These are phyloP conservation scores for Diadumene lineata DNA, from an alignment of 92 coral and sea anemone genomes.

Conservation along the genomic window DNA sequence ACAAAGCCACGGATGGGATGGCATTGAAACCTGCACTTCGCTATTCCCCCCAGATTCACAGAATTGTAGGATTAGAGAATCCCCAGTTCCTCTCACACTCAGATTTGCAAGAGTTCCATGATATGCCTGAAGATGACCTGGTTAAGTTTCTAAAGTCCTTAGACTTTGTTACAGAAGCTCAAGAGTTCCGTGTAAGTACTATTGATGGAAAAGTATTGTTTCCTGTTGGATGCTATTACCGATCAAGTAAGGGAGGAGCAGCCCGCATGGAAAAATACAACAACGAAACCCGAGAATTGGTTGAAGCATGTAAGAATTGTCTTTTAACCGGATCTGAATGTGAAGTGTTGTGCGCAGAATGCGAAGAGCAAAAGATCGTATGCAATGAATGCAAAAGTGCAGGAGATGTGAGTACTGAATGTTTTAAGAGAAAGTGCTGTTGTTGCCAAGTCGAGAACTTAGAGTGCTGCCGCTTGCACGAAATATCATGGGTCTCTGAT, in stretches of 20 bases:
- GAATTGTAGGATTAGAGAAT: conserved; percentile 28
- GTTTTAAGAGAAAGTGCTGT: conserved; percentile 38
- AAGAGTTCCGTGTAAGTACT: conserved; percentile 47
- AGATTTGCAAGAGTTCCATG: conserved; percentile 6
- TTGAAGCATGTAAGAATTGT: conserved; percentile 44
- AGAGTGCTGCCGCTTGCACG: conserved; percentile 44
- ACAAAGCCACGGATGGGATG: conserved; percentile 49
- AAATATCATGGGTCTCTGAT: conserved; percentile 48
- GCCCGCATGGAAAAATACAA: conserved; percentile 35
- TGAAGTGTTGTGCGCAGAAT: conserved; percentile 11
- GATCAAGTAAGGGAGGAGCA: conserved; percentile 52
- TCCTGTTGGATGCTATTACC: conserved; percentile 48
- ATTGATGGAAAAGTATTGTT: conserved; percentile 45
- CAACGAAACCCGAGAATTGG: conserved; percentile 15
- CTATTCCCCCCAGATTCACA: conserved; percentile 20
- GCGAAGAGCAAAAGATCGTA: no score
- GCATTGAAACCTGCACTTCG: conserved; percentile 35
- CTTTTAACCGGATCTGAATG: conserved; percentile 21
- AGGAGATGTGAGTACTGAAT: no score
- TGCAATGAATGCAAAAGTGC: no score
- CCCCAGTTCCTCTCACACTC: neutral
- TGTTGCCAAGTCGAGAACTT: conserved; percentile 25
- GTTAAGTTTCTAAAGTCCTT: conserved; percentile 25
- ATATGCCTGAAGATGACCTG: conserved; percentile 20
- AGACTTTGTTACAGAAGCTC: conserved; percentile 41